A percentile compares a stretch with the other conserved stretches of the same genome.
Evolutionary conservation across 1,140 invertebrate species (phyloP).

Genomic region (Metopolophium dirhodum): DNA sequence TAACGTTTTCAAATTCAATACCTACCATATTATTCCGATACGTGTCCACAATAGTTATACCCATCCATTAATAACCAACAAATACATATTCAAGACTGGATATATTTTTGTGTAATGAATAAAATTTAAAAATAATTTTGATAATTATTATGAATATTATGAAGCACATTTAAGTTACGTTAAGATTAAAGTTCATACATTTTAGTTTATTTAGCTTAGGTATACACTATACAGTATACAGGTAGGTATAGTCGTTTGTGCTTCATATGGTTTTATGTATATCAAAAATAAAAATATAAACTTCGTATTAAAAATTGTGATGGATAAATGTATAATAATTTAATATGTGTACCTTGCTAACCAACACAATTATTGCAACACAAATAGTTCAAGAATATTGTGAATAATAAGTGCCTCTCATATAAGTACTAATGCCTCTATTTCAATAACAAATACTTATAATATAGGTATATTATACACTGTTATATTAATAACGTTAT

Average conservation of each 20-base stretch:
- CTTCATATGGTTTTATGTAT: not conserved
- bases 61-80: not conserved
- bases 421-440: not conserved
- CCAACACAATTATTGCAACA: not conserved
- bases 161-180: not conserved
- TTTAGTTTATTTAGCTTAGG: not conserved
- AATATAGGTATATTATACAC: not conserved
- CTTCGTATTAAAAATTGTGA: not conserved
- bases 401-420: not conserved
- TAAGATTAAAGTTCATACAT: not conserved
- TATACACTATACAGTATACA: too few species aligned
- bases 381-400: not conserved
- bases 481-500: too few species aligned
- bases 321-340: not conserved
- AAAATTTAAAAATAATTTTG: not conserved
- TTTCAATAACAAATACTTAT: not conserved
- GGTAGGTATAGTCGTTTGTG: not conserved
- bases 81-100: not conserved
- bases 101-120: not conserved
- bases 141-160: not conserved
- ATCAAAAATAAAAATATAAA: not conserved
- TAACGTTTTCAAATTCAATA: not conserved
- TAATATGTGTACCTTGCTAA: not conserved
- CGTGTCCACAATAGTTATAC: not conserved
- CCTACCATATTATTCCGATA: not conserved